Conservation (phyloP, 2,888 invertebrate genomes). For the Hoplodrina ambigua region DNA sequence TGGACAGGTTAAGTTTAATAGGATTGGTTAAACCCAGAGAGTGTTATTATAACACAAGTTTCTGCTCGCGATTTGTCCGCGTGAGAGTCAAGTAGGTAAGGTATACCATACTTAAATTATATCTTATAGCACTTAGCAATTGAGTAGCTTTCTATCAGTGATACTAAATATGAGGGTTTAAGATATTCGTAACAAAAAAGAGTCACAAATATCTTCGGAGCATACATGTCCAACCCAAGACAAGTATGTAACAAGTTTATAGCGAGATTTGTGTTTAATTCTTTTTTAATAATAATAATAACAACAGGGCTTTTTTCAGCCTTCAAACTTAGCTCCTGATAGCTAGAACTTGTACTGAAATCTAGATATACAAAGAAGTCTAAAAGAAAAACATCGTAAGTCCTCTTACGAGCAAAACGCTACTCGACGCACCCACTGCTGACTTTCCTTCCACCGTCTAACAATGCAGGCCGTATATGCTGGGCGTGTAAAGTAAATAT, state of each 20-base stretch:
- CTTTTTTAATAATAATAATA: too few relatives aligned
- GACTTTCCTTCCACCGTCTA: conserved; percentile 32
- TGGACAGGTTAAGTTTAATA: conserved; percentile 25
- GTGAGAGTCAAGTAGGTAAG: too few relatives aligned
- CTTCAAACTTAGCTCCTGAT: too few relatives aligned
- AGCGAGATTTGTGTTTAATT: too few relatives aligned
- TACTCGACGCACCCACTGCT: conserved; percentile 46
- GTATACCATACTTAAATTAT: too few relatives aligned
- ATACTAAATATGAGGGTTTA: conserved; percentile 8
- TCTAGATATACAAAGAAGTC: not conserved
- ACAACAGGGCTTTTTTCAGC: too few relatives aligned
- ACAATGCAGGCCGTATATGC: conserved; percentile 46
- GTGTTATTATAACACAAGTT: not conserved
- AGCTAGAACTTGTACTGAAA: not conserved
- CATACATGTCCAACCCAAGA: too few relatives aligned
- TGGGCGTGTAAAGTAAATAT: conserved; percentile 60
- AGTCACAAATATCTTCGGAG: too few relatives aligned
- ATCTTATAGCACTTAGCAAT: too few relatives aligned
- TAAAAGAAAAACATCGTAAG: conserved; percentile 7
- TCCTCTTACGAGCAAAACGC: conserved; percentile 14
- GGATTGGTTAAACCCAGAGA: conserved; percentile 25
- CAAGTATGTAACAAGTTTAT: too few relatives aligned
- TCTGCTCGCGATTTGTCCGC: too few relatives aligned
- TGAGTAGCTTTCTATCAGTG: too few relatives aligned
- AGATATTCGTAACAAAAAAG: not conserved